Evolutionary conservation across 2,888 invertebrate genomes (phyloP), one percentile per base, ranked within the genome.

Genomic region (Lasioglossum leucozonium): DNA sequence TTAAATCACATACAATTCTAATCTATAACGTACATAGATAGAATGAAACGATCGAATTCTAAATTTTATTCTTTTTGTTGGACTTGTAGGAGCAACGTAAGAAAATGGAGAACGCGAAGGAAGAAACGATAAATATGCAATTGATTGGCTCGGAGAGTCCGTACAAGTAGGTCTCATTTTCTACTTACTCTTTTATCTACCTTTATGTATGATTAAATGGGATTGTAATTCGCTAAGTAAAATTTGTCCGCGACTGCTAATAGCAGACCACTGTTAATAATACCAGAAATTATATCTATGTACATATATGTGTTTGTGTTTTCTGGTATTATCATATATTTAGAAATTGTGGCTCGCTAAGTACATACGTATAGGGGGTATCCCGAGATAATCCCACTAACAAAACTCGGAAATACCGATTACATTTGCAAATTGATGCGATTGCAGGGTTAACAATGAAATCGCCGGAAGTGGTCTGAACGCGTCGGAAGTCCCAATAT

Each of bases 81-180:
- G 3, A 22, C 18, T 8, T 67, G 0, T 34, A 37, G 67, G 30
- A 40, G 30, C n/a, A 71, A 78, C 40, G 10, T 77, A 65, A 11
- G 62, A 87, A 65, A 51, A 94, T 94, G 93, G 93, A 92, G 75
- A 92, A 91, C 77, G 88, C 92, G 47, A 93, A 93, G 85, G 93
- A 91, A 79, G 93, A 94, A 85, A 88, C 91, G 30, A 87, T 94
- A 73, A 93, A 91, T 74, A 89, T 94, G 92, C 92, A 93, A 79
- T 89, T 92, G n/a, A 89, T 93, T 72, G 88, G 89, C 72, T 87
- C 89, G 6, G 89, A 87, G 82, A 92, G 84, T 84, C 84, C 91
- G 73, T 90, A 86, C 89, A 94, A 93, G 94, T 94, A 87, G 81
- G 93, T 78, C 37, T 51, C 2, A 74, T 84, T n/a, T n/a, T 84